Evolutionary conservation across 2,113 vertebrate genomes (phyloP), one percentile per base, ranked within the genome.

Genomic region (Amphiprion percula): DNA sequence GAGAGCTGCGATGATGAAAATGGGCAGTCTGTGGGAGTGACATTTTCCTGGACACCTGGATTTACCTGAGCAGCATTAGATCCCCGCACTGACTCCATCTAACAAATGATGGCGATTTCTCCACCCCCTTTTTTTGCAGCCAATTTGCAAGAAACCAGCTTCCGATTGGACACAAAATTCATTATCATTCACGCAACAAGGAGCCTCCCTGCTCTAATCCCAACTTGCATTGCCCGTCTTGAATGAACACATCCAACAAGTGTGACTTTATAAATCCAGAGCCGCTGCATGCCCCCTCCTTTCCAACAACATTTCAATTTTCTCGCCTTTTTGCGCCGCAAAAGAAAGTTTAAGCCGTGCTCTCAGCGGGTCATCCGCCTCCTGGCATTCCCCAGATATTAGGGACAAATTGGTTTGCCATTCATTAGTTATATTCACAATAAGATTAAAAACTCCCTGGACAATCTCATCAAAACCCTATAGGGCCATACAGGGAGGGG

Each of bases 381-480:
- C 91, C 91, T 85, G 71, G 81, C 85, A 89, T 95, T 94, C 95
- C 95, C 95, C 88, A 94, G 93, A 95, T 94, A 95, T 94, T 95
- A 92, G 90, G 89, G 91, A 94, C 96, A 94, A 95, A 96, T 94
- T 94, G 96, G 94, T 95, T 95, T 96, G 94, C 95, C 87, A 95
- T 96, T 96, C 95, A 96, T 96, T 96, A 96, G 95, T 95, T 95
- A 95, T 93, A 91, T 92, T 95, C 93, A 96, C 95, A 97, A 96
- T 96, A 93, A 95, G 95, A 96, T 96, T 96, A 95, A 91, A 86
- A 94, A 87, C 92, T 92, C 94, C 94, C 91, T 81, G 82, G 93
- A 95, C 95, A 94, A 95, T 95, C 94, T 95, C 95, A 94, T 95
- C 94, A 95, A 94, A 90, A 81, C 69, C 68, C 81, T 66, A 74